Evolutionary conservation across 2,797 vertebrate species (phyloP).

Genomic region (Rhinatrema bivittatum): DNA sequence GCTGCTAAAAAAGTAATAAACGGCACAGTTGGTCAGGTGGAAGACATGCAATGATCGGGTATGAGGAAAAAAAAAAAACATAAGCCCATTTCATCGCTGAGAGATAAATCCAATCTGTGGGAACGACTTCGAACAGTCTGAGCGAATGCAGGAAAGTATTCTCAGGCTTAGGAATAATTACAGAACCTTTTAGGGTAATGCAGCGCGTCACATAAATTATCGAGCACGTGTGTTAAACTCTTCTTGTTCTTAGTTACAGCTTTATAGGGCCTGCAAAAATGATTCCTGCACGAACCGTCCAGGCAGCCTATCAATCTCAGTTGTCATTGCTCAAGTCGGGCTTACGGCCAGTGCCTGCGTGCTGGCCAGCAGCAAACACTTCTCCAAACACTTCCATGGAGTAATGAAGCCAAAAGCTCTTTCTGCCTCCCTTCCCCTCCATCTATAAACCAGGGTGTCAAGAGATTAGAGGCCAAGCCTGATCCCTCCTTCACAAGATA

Average conservation of each 20-base stretch:
- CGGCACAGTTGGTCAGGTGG: no score
- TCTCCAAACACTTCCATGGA: conserved; percentile 9
- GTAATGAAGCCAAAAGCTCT: not conserved
- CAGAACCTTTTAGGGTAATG: conserved; percentile 4
- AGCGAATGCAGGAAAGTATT: no score
- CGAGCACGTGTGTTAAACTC: conserved; percentile 6
- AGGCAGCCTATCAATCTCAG: conserved; percentile 1
- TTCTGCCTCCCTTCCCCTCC: not conserved
- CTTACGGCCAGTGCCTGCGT: conserved; percentile 20
- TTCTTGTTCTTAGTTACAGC: conserved; percentile 3
- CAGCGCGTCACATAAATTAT: conserved; percentile 10
- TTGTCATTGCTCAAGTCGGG: conserved; percentile 10
- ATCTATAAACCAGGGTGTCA: not conserved
- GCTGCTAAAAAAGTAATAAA: no score
- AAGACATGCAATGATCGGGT: no score
- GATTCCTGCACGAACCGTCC: conserved; percentile 5
- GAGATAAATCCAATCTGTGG: no score
- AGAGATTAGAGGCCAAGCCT: no score
- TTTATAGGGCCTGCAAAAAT: conserved; percentile 20
- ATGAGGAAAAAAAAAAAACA: no score
- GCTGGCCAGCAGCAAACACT: conserved; percentile 16
- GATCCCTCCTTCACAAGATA: no score
- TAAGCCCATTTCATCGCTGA: no score
- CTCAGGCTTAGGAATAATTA: no score
- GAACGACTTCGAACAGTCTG: no score